Percentiles rank a stretch among this genome's conserved stretches.
Evolutionary conservation across 2,797 vertebrate species (phyloP).

Genomic region (Diglossa cyanea): DNA sequence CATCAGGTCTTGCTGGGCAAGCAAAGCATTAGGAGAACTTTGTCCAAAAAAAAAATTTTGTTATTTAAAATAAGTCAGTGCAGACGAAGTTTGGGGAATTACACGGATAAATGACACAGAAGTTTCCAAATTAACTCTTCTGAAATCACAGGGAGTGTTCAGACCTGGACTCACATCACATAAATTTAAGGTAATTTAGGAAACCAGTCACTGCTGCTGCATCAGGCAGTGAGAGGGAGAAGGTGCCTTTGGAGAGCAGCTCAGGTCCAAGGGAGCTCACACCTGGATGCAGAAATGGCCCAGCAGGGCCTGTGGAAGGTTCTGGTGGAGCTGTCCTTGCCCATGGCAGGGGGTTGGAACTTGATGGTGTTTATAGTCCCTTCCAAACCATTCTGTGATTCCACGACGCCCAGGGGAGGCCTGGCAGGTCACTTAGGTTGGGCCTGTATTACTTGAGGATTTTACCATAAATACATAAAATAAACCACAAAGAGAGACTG

Average conservation of each 20-base stretch:
- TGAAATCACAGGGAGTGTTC: neutral
- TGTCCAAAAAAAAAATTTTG: neutral
- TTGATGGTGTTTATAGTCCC: neutral
- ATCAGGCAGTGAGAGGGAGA: neutral
- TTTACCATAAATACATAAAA: neutral
- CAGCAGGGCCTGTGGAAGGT: neutral
- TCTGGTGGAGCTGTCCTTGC: neutral
- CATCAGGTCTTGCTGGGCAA: neutral
- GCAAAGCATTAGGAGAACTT: neutral
- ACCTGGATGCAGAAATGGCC: neutral
- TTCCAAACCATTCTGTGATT: neutral
- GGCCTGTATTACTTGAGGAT: neutral
- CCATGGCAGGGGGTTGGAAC: neutral
- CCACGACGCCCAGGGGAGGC: neutral
- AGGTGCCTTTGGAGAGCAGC: neutral
- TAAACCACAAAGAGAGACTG: neutral
- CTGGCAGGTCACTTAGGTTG: neutral
- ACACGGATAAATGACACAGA: fast-evolving
- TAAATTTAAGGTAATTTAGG: neutral
- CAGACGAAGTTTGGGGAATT: neutral
- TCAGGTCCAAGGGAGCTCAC: neutral
- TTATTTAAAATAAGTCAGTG: neutral
- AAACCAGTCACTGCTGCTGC: neutral
- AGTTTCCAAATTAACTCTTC: neutral
- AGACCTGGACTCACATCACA: neutral